phyloP scores from a whole-genome alignment of 2,888 invertebrate genomes.

The Dryadula phaetusa region DNA sequence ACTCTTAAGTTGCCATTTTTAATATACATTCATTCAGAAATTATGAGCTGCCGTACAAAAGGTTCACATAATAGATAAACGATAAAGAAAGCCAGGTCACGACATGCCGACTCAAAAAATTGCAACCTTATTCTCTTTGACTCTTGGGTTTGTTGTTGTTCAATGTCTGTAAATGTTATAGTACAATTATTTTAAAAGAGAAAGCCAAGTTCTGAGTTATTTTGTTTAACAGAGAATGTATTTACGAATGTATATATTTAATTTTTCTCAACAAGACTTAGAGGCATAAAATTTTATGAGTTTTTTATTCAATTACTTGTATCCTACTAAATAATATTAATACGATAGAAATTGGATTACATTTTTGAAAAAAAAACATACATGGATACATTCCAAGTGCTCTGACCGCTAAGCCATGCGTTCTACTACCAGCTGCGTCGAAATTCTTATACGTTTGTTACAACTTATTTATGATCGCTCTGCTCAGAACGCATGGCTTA shows the following conservation, averaged over 20 bases:
- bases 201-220: conserved; percentile 6
- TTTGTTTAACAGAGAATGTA: not conserved
- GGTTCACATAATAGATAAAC: conserved; percentile 10
- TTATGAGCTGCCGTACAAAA: conserved; percentile 7
- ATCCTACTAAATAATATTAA: not conserved
- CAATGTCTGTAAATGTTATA: conserved; percentile 15
- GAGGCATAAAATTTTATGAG: no score
- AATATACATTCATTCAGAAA: conserved; percentile 3
- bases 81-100: conserved; percentile 23
- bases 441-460: no score
- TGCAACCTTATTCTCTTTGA: conserved; percentile 10
- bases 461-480: no score
- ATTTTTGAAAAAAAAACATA: no score
- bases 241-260: not conserved
- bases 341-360: no score
- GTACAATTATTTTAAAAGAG: conserved; percentile 22
- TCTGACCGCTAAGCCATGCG: no score
- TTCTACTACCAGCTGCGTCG: no score
- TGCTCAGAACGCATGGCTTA: no score
- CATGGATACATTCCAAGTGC: no score
- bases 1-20: not conserved
- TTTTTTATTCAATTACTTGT: not conserved
- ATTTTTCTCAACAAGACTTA: no score
- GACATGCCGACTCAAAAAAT: conserved; percentile 4
- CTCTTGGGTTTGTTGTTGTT: conserved; percentile 13